These are phyloP conservation scores for Mus minutoides DNA, from an alignment of 2,797 vertebrate species.

Conservation along the genomic window DNA sequence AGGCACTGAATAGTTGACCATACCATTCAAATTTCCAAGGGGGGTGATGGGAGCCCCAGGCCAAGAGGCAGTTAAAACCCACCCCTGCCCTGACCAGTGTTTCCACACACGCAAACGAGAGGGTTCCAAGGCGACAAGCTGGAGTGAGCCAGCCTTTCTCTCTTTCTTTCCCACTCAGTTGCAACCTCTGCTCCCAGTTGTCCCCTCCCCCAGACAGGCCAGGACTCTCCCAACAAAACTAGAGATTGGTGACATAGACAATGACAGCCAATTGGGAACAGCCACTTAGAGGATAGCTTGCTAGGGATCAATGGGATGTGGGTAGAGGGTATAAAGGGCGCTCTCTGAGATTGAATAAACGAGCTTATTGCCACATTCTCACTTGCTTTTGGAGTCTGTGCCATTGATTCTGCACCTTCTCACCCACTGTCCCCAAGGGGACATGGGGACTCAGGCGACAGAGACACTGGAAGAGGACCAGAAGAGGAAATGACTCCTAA, in stretches of 20 bases:
- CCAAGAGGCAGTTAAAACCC: background rate
- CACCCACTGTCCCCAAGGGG: background rate
- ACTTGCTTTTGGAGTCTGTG: background rate
- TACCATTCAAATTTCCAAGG: conserved; percentile 77
- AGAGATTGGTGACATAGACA: background rate
- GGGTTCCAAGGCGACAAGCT: conserved; percentile 64
- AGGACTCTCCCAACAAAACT: conserved; percentile 57
- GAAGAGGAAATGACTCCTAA: conserved; percentile 21
- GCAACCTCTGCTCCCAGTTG: conserved; percentile 56
- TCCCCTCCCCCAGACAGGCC: conserved; percentile 61
- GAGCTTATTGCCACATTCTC: background rate
- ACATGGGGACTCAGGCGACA: background rate
- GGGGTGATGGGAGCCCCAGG: conserved; percentile 72
- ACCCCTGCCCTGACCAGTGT: background rate
- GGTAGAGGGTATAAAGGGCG: background rate
- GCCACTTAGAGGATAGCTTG: background rate
- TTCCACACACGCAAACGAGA: background rate
- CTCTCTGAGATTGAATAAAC: background rate
- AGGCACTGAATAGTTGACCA: conserved; percentile 80
- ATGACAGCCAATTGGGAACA: background rate
- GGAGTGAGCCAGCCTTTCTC: background rate
- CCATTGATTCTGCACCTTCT: background rate
- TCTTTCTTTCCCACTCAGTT: background rate
- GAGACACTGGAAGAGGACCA: background rate
- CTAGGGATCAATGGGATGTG: background rate